phyloP scores from a whole-genome alignment of 2,797 vertebrate species.

The Pseudochirops corinnae region DNA sequence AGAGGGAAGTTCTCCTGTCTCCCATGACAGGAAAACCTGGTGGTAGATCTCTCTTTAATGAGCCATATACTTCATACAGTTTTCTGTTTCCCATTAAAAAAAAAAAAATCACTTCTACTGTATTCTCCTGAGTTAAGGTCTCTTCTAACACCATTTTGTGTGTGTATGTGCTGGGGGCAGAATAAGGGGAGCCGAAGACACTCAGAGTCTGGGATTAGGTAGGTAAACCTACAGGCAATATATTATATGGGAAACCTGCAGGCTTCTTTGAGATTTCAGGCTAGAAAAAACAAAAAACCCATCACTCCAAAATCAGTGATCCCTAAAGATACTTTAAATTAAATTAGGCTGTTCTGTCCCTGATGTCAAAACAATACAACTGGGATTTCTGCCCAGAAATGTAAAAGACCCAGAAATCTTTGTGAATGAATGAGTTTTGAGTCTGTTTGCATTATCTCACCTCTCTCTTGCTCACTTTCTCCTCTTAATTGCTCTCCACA shows the following conservation, averaged over 20 bases:
- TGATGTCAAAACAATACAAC: background rate
- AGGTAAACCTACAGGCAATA: background rate
- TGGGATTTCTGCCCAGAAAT: slow-evolving; percentile 32
- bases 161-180: rapidly evolving
- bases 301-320: background rate
- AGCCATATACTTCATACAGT: background rate
- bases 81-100: background rate
- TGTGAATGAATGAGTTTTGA: background rate
- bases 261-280: background rate
- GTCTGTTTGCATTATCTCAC: background rate
- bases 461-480: slow-evolving; percentile 37
- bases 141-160: background rate
- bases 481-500: slow-evolving; percentile 71
- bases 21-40: background rate
- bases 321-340: background rate
- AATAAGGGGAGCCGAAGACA: background rate
- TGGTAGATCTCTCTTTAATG: background rate
- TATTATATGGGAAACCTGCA: background rate
- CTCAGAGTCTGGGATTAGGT: background rate
- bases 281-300: background rate
- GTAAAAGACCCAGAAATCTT: background rate
- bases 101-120: background rate
- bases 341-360: rapidly evolving
- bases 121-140: background rate
- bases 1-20: background rate